These are phyloP conservation scores for Ypsolopha sequella DNA, from an alignment of 2,888 invertebrate species.

Conservation along the genomic window DNA sequence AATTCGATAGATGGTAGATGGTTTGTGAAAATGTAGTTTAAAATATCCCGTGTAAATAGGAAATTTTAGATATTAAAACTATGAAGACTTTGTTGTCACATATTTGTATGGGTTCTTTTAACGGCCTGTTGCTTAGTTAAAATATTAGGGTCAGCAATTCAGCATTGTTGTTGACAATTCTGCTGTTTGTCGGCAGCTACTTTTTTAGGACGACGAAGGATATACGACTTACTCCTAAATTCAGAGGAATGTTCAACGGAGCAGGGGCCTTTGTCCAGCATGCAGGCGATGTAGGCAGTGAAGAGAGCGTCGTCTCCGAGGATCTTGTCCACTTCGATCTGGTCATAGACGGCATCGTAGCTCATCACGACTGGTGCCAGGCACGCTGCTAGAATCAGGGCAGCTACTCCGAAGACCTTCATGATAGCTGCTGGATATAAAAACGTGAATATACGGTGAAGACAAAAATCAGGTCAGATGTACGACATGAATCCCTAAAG, in stretches of 20 bases:
- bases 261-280: slow-evolving; percentile 49
- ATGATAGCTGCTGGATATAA: slow-evolving; percentile 8
- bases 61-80: no score
- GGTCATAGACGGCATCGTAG: slow-evolving; percentile 48
- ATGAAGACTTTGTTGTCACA: no score
- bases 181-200: background rate
- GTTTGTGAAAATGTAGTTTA: no score
- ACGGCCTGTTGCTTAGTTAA: no score
- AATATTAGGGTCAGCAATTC: no score
- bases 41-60: no score
- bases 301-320: slow-evolving; percentile 36
- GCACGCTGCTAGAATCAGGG: slow-evolving; percentile 19
- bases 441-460: background rate
- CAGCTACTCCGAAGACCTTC: slow-evolving; percentile 20
- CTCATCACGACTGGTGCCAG: slow-evolving; percentile 18
- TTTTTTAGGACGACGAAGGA: background rate
- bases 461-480: no score
- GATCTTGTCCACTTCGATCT: slow-evolving; percentile 47
- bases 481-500: no score
- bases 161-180: no score
- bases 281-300: slow-evolving; percentile 34
- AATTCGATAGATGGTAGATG: no score
- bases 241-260: slow-evolving; percentile 35
- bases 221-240: slow-evolving; percentile 35
- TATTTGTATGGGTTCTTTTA: no score